phyloP scores from a whole-genome alignment of 2,888 invertebrate species.

The Plemyria rubiginata region DNA sequence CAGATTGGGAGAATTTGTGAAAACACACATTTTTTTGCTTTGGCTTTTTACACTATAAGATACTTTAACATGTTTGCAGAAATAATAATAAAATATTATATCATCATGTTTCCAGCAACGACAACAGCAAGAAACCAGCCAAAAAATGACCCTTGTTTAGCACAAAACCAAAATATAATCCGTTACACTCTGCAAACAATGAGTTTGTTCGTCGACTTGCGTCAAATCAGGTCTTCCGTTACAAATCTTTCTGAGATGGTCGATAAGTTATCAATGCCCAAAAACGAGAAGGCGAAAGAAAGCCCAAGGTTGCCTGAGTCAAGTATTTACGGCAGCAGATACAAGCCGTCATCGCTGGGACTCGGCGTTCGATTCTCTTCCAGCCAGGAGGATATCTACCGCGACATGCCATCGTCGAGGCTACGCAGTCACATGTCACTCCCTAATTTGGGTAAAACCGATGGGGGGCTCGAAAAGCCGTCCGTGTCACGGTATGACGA shows the following conservation, averaged over 20 bases:
- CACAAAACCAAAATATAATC: slow-evolving; percentile 39
- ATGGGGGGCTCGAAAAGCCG: slow-evolving; percentile 60
- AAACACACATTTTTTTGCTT: not conserved
- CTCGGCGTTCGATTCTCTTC: slow-evolving; percentile 80
- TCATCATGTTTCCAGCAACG: slow-evolving; percentile 32
- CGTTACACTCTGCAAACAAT: slow-evolving; percentile 50
- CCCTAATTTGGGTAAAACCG: slow-evolving; percentile 75
- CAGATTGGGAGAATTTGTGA: not conserved
- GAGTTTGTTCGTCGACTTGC: slow-evolving; percentile 81
- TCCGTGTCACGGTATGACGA: slow-evolving; percentile 56
- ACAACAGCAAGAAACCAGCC: slow-evolving; percentile 26
- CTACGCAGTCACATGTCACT: slow-evolving; percentile 79
- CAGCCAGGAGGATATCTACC: slow-evolving; percentile 77
- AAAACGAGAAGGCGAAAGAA: slow-evolving; percentile 60
- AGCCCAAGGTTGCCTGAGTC: slow-evolving; percentile 61
- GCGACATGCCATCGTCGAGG: slow-evolving; percentile 76
- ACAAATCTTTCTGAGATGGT: slow-evolving; percentile 80
- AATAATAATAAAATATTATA: slow-evolving; percentile 9
- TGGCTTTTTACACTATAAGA: not conserved
- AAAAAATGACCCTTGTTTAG: slow-evolving; percentile 44
- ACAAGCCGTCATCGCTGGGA: slow-evolving; percentile 74
- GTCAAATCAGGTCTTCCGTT: slow-evolving; percentile 79
- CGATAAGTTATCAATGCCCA: slow-evolving; percentile 73
- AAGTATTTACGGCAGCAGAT: slow-evolving; percentile 64
- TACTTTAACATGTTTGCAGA: not conserved